Evolutionary conservation across 2,888 invertebrate species (phyloP).

Genomic region (Coenonympha arcania): DNA sequence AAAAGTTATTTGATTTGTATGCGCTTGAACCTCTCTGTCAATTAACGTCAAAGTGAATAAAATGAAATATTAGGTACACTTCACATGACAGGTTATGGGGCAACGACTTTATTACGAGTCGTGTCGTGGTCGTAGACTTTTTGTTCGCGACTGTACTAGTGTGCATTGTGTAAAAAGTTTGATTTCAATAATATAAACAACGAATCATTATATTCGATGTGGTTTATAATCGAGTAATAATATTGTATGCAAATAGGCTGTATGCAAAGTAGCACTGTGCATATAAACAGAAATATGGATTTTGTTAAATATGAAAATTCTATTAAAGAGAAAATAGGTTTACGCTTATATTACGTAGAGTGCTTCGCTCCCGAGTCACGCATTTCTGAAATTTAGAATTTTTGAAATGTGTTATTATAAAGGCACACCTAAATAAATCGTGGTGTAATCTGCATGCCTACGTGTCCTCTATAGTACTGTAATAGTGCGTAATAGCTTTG

Average conservation of each 20-base stretch:
- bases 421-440: no score
- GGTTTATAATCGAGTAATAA: not conserved
- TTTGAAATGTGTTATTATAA: no score
- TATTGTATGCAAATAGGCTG: slow-evolving; percentile 20
- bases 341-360: no score
- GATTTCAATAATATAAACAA: not conserved
- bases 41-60: slow-evolving; percentile 36
- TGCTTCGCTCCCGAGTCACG: no score
- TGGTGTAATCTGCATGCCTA: no score
- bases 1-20: slow-evolving; percentile 20
- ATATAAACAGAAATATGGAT: no score
- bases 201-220: not conserved
- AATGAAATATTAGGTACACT: slow-evolving; percentile 38
- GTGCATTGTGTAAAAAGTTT: not conserved
- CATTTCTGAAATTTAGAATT: no score
- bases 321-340: no score
- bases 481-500: no score
- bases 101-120: slow-evolving; percentile 10
- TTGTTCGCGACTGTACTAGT: slow-evolving; percentile 9
- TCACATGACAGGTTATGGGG: slow-evolving; percentile 13
- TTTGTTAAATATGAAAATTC: no score
- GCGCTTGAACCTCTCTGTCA: slow-evolving; percentile 33
- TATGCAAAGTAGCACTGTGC: not conserved
- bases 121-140: slow-evolving; percentile 14
- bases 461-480: no score